Base-by-base conservation (phyloP, 2,888 invertebrate genomes). In the Caenorhabditis uteleia region DNA sequence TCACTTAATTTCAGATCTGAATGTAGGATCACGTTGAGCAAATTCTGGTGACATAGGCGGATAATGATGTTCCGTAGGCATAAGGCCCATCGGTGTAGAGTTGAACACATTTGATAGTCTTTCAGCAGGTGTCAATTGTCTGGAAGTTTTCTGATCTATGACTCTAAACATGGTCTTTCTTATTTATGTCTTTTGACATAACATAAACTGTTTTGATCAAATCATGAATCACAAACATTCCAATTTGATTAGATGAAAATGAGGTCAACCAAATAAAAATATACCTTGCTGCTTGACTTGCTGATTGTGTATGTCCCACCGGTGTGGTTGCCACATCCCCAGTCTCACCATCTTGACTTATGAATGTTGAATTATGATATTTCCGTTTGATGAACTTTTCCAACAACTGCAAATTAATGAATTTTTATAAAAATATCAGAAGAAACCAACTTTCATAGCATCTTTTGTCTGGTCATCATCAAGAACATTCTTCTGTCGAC, bases 401-500 rank as follows among this genome's bases (percentile, higher is more conserved):
- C 25, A 71, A 46, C 0, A 71, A 43, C 68, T 71, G 44, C 38
- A 66, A 49, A n/a, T 25, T 10, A 26, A 18, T 20, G 8, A 6
- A 40, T 14, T 42, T 8, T 16, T 44, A 7, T 31, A 8, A 27
- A 4, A 27, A 12, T 27, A 40, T 3, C 25, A 45, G 46, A 18
- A 34, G 8, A 26, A 39, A 8, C 47, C 45, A 14, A 72, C 75
- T 53, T 75, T 73, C 59, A 75, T 55, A 2, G 68, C 75, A 40
- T 70, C 70, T 33, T 58, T 61, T 3, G 67, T 70, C 46, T 75
- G 68, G 12, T 64, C 68, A 23, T 67, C 66, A 46, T 73, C 75
- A n/a, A 73, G 58, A 34, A 46, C 31, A 12, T 29, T 60, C 3
- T 57, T 42, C 33, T 71, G 67, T 23, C 69, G 56, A 45, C 67